phyloP scores from a whole-genome alignment of 2,113 vertebrate species.

The Emydura subglobosa region DNA sequence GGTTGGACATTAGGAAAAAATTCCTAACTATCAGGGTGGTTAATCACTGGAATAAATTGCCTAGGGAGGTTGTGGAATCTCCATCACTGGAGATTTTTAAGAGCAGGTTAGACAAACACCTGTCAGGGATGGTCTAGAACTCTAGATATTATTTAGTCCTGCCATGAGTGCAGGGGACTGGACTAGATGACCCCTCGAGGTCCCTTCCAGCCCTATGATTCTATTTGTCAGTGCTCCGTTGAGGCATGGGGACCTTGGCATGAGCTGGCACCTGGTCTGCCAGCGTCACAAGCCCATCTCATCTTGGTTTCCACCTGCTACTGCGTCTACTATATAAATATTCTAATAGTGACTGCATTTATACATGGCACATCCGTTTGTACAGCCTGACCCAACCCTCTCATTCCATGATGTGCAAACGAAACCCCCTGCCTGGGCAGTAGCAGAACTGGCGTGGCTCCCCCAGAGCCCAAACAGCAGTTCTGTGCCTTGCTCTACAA shows the following conservation, averaged over 20 bases:
- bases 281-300: not conserved
- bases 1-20: no score
- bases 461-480: not conserved
- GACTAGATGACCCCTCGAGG: no score
- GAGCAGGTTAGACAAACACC: no score
- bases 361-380: not conserved
- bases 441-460: not conserved
- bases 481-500: not conserved
- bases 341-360: not conserved
- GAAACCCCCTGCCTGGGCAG: no score
- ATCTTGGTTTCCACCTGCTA: not conserved
- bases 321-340: not conserved
- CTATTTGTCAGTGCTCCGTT: not conserved
- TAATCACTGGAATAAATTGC: no score
- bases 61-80: no score
- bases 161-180: no score
- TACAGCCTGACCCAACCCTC: not conserved
- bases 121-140: no score
- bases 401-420: not conserved
- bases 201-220: no score
- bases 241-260: not conserved
- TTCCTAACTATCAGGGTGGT: no score
- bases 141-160: no score
- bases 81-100: no score
- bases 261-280: not conserved